Evolutionary conservation across 2,113 vertebrate genomes (phyloP).

Genomic region (Ailuropoda melanoleuca): DNA sequence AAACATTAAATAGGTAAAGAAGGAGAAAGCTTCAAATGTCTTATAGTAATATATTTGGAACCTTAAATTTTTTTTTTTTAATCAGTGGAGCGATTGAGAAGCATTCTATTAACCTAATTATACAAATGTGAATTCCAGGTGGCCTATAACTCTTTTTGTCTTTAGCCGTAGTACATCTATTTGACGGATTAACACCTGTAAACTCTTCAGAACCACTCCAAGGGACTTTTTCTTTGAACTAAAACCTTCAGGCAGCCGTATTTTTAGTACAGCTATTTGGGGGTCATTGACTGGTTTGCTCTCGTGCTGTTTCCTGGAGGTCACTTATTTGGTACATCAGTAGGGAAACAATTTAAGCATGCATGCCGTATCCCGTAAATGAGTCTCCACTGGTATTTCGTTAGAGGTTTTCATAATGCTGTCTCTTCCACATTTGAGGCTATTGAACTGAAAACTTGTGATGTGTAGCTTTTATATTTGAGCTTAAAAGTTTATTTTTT

Average conservation of each 20-base stretch:
- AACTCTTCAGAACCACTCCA: background rate
- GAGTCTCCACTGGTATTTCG: background rate
- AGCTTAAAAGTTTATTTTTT: background rate
- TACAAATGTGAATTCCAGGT: background rate
- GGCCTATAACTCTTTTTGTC: background rate
- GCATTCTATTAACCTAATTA: conserved; percentile 35
- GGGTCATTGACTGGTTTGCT: background rate
- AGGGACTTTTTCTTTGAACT: background rate
- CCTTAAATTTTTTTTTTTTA: background rate
- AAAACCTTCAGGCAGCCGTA: background rate
- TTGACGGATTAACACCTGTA: conserved; percentile 11
- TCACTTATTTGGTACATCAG: background rate
- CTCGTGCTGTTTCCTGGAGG: background rate
- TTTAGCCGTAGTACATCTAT: background rate
- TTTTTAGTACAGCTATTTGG: background rate
- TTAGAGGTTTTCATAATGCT: background rate
- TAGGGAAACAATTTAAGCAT: background rate
- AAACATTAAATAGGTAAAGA: background rate
- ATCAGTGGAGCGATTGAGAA: background rate
- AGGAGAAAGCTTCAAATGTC: conserved; percentile 15
- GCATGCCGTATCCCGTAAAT: background rate
- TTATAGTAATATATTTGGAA: conserved; percentile 27
- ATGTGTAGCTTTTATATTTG: conserved; percentile 7
- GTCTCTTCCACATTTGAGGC: background rate
- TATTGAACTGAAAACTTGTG: conserved; percentile 2